Base-by-base conservation (phyloP, 2,113 vertebrate genomes). In the Pelusios castaneus region DNA sequence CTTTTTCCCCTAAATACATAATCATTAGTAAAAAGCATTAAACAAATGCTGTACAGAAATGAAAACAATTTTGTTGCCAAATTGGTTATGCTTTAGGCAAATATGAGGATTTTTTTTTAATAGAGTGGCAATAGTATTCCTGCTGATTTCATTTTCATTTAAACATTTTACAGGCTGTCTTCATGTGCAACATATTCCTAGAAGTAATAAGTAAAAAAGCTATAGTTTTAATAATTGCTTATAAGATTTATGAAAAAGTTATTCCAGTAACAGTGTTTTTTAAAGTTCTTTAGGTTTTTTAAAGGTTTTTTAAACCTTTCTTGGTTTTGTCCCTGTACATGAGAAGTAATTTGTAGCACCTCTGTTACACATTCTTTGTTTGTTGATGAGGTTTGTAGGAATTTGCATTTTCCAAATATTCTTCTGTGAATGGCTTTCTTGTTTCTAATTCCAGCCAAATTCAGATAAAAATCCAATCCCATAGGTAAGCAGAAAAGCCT, bases 41-140 rank as follows among this genome's bases (percentile, higher is more conserved):
- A 97, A 97, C 82, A 90, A 97, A 96, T 89, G 55, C 81, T 88
- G 70, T 84, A 78, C 82, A 95, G n/a, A 91, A 96, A 22, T 85
- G 80, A 96, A 96, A 94, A 94, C 80, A 96, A 94, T 95, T 96
- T 70, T 94, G 58, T 95, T 94, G 55, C 73, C 84, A 97, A 97
- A 96, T 75, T 87, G 55, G n/a, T 95, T 88, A 47, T 63, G 51
- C 82, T 97, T 95, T 76, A 94, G 94, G 90, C 81, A 96, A 87
- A 82, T 25, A 84, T 16, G 34, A 84, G 19, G 3, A 2, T 73
- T 93, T 43, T 27, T 47, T 84, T 75, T 45, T 87, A 92, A 91
- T 88, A 90, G 73, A 94, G 3, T 54, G 90, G 7, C 43, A 87
- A n/a, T 29, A 73, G 4, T 89, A 77, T 77, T 95, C 54, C 41